phyloP scores from a whole-genome alignment of 2,888 invertebrate genomes.

The Ectemnius cavifrons region DNA sequence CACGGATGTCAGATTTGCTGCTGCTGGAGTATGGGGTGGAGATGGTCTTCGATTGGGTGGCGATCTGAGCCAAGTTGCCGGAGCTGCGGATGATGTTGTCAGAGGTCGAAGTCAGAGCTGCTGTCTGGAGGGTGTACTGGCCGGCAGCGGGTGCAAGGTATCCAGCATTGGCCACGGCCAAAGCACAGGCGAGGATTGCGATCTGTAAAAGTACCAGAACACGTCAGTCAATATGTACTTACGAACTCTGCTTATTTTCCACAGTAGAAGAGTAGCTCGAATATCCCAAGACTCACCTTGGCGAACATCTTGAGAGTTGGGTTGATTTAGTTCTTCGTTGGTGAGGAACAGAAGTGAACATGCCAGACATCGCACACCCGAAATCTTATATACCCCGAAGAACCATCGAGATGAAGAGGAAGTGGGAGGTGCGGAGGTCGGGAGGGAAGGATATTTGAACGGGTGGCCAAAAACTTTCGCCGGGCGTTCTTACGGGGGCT shows the following conservation, averaged over 20 bases:
- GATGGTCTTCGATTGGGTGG: slow-evolving; percentile 85
- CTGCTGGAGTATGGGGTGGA: slow-evolving; percentile 87
- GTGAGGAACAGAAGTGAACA: slow-evolving; percentile 25
- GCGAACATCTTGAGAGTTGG: slow-evolving; percentile 46
- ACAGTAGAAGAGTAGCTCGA: too few species aligned
- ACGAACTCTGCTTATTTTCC: too few species aligned
- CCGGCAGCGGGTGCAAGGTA: slow-evolving; percentile 57
- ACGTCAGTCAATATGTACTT: not conserved
- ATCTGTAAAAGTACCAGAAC: slow-evolving; percentile 54
- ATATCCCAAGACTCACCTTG: slow-evolving; percentile 41
- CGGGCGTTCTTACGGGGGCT: slow-evolving; percentile 13
- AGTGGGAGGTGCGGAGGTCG: slow-evolving; percentile 62
- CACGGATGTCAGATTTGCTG: slow-evolving; percentile 85
- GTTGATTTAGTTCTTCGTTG: slow-evolving; percentile 24
- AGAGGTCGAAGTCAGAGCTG: slow-evolving; percentile 70
- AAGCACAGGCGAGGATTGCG: slow-evolving; percentile 64
- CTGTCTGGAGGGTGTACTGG: slow-evolving; percentile 54
- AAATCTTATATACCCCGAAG: slow-evolving; percentile 67
- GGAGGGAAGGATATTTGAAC: slow-evolving; percentile 50
- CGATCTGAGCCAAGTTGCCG: slow-evolving; percentile 83
- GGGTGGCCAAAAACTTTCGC: slow-evolving; percentile 50
- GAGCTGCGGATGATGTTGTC: slow-evolving; percentile 79
- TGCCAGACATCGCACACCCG: slow-evolving; percentile 33
- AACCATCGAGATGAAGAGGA: slow-evolving; percentile 35
- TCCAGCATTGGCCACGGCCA: slow-evolving; percentile 71